Percentiles rank a stretch among this genome's conserved stretches.
These are phyloP conservation scores for Sipha flava DNA, from an alignment of 1,140 invertebrate genomes.

Conservation along the genomic window DNA sequence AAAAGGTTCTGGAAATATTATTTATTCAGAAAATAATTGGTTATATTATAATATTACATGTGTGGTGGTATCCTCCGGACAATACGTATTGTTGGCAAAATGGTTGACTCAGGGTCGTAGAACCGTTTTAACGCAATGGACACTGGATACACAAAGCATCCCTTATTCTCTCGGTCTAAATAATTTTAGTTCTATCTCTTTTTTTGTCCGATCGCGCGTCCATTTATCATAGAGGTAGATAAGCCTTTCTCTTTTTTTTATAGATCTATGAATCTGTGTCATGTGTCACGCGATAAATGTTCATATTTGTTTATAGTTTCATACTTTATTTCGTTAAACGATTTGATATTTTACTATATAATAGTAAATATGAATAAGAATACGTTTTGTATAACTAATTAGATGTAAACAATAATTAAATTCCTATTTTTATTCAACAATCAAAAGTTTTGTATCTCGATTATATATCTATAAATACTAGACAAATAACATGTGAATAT, in stretches of 20 bases:
- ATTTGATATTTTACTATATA: not conserved
- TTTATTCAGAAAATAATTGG: slow-evolving; percentile 9
- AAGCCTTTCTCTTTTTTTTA: not conserved
- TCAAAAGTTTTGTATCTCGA: too few species aligned
- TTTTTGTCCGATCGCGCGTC: not conserved
- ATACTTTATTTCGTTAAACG: not conserved
- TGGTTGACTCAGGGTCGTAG: not conserved
- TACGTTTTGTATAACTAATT: too few species aligned
- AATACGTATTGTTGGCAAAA: slow-evolving; percentile 18
- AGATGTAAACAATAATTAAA: too few species aligned
- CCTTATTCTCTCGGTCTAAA: not conserved
- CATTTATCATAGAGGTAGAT: not conserved
- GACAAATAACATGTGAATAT: not conserved
- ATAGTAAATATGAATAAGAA: too few species aligned
- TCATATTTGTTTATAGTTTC: not conserved
- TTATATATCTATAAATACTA: too few species aligned
- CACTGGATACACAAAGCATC: not conserved
- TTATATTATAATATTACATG: slow-evolving; percentile 20
- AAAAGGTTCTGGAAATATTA: not conserved
- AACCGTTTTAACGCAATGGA: not conserved
- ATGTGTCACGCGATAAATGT: not conserved
- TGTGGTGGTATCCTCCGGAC: not conserved
- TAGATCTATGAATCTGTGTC: not conserved
- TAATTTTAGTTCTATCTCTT: not conserved
- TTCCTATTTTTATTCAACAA: not conserved